These are phyloP conservation scores for Caenorhabditis drosophilae DNA, from an alignment of 2,888 invertebrate species.

Conservation along the genomic window DNA sequence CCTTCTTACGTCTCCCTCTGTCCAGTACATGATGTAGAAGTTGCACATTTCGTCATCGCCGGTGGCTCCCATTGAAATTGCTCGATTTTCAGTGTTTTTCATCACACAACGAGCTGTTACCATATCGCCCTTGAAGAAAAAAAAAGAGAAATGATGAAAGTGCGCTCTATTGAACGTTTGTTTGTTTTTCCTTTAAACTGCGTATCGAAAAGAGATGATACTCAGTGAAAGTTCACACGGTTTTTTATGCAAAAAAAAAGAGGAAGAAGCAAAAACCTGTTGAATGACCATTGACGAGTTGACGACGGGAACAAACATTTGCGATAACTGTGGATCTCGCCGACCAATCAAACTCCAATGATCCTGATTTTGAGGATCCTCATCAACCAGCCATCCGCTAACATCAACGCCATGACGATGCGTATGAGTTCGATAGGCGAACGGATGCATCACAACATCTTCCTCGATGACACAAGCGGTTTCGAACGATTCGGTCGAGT, in stretches of 20 bases:
- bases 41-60: constrained; percentile 70
- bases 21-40: constrained; percentile 69
- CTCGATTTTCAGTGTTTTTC: constrained; percentile 63
- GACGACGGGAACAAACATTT: constrained; percentile 89
- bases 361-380: constrained; percentile 70
- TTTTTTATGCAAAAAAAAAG: too few species aligned
- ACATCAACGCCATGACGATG: constrained; percentile 75
- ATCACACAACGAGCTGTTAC: constrained; percentile 58
- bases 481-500: constrained; percentile 77
- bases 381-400: constrained; percentile 62
- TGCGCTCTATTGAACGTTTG: too few species aligned
- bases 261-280: too few species aligned
- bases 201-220: too few species aligned
- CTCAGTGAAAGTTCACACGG: too few species aligned
- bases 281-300: constrained; percentile 75
- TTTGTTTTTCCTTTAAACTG: too few species aligned
- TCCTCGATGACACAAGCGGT: constrained; percentile 80
- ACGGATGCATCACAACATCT: constrained; percentile 85
- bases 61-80: constrained; percentile 61
- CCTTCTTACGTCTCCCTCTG: constrained; percentile 37
- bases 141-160: too few species aligned
- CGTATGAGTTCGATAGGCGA: constrained; percentile 90
- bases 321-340: constrained; percentile 82
- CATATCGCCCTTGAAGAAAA: too few species aligned
- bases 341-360: constrained; percentile 85